Evolutionary conservation across 2,113 vertebrate genomes (phyloP), one percentile per base, ranked within the genome.

Genomic region (Limnothrissa miodon): DNA sequence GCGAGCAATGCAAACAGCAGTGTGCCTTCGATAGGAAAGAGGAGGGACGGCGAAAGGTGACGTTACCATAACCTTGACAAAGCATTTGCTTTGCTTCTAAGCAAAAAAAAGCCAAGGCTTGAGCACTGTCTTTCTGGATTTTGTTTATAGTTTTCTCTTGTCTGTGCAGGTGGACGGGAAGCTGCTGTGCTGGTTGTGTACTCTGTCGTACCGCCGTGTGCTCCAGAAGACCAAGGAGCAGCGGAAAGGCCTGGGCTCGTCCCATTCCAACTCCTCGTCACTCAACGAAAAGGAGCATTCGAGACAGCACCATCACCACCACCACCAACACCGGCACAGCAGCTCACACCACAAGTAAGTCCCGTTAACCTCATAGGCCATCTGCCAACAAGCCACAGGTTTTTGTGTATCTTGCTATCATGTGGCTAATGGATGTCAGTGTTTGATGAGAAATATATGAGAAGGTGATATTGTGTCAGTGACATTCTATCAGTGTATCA

Each of bases 161-260:
- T 51, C 29, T 62, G 46, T 80, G 48, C 74, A 99, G 97, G 98
- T 99, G 92, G 98, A 99, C 85, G 98, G 98, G 6, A 99, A 99
- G 85, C 93, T 99, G 59, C 89, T 99, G 86, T 99, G 98, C 92
- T 99, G 98, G 98, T 96, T 99, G 51, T 99, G 98, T 90, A 99
- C 98, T 0, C 93, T 99, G 85, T 99, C 98, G 23, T 99, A 99
- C 90, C 97, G 97, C 78, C 96, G 98, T 42, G 98, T 99, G 84
- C 95, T 99, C 81, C 98, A 99, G 92, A 99, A 99, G 94, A 98
- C 98, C 48, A 99, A 99, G 92, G 98, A 99, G 85, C 98, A 99
- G 87, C 95, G 97, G 88, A 99, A 98, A 91, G 97, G 96, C 89
- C 94, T 99, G 8, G 96, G 97, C 80, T 96, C 97, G 45, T 96